Base-by-base conservation (phyloP, 2,113 vertebrate species). In the Sciurus niger region DNA sequence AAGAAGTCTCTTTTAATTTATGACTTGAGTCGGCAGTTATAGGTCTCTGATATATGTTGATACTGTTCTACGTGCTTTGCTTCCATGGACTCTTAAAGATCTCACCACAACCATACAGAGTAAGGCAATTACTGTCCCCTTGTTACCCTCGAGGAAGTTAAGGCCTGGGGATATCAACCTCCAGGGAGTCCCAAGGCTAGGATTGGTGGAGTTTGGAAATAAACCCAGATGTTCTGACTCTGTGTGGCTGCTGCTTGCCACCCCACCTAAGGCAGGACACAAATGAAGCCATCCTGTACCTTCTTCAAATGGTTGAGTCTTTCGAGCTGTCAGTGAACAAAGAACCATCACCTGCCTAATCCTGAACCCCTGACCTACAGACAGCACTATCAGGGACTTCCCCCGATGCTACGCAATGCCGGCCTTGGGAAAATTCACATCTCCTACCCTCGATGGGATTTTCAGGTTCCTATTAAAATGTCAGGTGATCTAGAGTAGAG, bases 401-500 rank as follows among this genome's bases (percentile, higher is more conserved):
- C 53, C 30, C 48, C 65, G 8, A 10, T 2, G 11, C 70, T 53
- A 76, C 30, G 4, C n/a, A 14, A 17, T 0, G 6, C 34, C 80
- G 84, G 86, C 63, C 72, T 7, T 32, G 80, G 43, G 92, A 77
- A 84, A 72, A 88, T 28, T 46, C 73, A 40, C 37, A 25, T 58
- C 55, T 76, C 84, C 94, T 84, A 17, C 4, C 74, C 30, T 8
- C n/a, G 30, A 46, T 70, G 87, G 84, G 67, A 25, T 88, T 95
- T 82, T 68, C 17, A 0, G 86, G n/a, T 65, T 22, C 90, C 96
- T 88, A 37, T 90, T 95, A 94, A 97, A 93, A 95, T 86, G 73
- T 85, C 90, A 82, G 82, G 68, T 0, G 14, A 72, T 91, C 91
- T 46, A 30, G 73, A 78, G 53, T 55, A 30, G 1, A 58, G 73